Evolutionary conservation across 2,797 vertebrate genomes (phyloP), one percentile per base, ranked within the genome.

Genomic region (Tokudaia muenninki): DNA sequence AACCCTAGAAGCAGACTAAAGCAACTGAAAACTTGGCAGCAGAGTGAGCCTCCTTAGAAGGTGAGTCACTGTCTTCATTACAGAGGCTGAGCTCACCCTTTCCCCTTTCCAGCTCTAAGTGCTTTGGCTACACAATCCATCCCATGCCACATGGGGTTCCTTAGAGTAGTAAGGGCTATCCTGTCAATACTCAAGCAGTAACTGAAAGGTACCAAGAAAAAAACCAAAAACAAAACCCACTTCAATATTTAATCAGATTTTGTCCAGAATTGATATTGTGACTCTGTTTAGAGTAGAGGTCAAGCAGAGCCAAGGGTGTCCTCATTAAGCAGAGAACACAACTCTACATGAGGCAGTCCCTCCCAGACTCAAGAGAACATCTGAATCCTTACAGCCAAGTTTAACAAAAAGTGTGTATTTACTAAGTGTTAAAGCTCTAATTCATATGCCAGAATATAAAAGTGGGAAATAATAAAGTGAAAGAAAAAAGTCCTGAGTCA

Each of bases 181-280:
- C 44, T 78, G 84, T 82, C 80, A 52, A 57, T 34, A 61, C 77
- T 24, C 47, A 84, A 41, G 57, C 0, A 0, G 13, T 29, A 77
- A 52, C 17, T 41, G 41, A 93, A 95, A 50, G 22, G 47, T 74
- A 55, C 16, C 6, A 47, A 90, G 47, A n/a, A 24, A 92, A 90
- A 26, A 88, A 90, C 78, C 50, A 31, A 52, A 67, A 63, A 65
- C 74, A 90, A 89, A 75, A 47, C 2, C 34, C 2, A 92, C 44
- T 92, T 87, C 59, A n/a, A 29, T 78, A 96, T 96, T 82, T 80
- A 44, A 97, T 74, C n/a, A 37, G 29, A 78, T 63, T 90, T 96
- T 44, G 26, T 3, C 67, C 83, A 47, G 52, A 86, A 34, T 90
- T 65, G 83, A 63, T 31, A 92, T 0, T 52, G 31, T 44, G 47